Base-by-base conservation (phyloP, 2,113 vertebrate species). In the Xyliphius kryptos region DNA sequence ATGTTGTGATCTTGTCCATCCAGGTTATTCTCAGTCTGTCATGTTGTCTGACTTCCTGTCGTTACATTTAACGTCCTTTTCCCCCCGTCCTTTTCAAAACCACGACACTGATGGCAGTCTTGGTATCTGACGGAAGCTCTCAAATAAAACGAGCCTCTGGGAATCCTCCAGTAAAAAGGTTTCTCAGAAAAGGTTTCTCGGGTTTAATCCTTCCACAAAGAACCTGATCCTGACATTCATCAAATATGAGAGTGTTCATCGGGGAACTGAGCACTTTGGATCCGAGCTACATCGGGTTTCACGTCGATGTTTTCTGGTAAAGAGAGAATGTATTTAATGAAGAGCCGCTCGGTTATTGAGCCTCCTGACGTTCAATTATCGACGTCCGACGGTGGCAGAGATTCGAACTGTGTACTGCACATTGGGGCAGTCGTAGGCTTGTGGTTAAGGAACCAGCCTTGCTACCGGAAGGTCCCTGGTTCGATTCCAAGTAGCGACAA, bases 151-250 rank as follows among this genome's bases (percentile, higher is more conserved):
- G 5, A 5, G 40, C 37, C 60, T 43, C 15, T 11, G 37, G 61
- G 20, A 43, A 17, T 13, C 6, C 43, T 63, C 32, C 20, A 20
- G 61, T 53, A 53, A 53, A 36, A 52, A 53, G 49, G 19, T 11
- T 53, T n/a, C n/a, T n/a, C 38, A 40, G 37, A 9, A 53, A n/a
- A 2, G 20, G 40, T 44, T 43, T 44, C 20, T 8, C n/a, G 19
- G 41, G 43, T 46, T 22, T 9, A 26, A 46, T 1, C 14, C 10
- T 16, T 38, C 19, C 4, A 41, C 16, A 22, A 50, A 44, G 10
- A 54, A 43, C 21, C 11, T 3, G 50, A 63, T 63, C 51, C n/a
- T 19, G 21, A 36, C 49, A 36, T 44, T 22, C 22, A 16, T 63
- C 50, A 63, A 46, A 11, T 54, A 17, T 37, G n/a, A 52, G 44